These are phyloP conservation scores for Brachylomia viminalis DNA, from an alignment of 2,888 invertebrate species.

Conservation along the genomic window DNA sequence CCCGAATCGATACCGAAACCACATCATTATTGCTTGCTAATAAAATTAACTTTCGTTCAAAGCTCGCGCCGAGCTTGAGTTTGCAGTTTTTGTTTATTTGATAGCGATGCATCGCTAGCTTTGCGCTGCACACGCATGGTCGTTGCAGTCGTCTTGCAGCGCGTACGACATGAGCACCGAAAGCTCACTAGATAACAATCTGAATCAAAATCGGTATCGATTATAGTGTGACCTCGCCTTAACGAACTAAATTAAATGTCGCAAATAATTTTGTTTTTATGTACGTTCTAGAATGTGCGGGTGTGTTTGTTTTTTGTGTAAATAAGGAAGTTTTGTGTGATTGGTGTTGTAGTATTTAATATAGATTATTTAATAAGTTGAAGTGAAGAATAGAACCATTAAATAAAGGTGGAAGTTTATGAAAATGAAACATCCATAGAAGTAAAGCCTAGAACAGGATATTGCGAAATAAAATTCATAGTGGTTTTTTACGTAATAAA, in stretches of 20 bases:
- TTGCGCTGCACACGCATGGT: slow-evolving; percentile 82
- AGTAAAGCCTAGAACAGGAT: slow-evolving; percentile 52
- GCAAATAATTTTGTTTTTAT: slow-evolving; percentile 47
- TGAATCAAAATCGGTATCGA: slow-evolving; percentile 67
- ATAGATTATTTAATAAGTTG: neutral
- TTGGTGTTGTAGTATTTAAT: slow-evolving; percentile 1
- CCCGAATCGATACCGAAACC: slow-evolving; percentile 65
- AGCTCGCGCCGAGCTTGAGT: slow-evolving; percentile 79
- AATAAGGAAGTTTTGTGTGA: slow-evolving; percentile 6
- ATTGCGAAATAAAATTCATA: slow-evolving; percentile 39
- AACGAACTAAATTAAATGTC: slow-evolving; percentile 59
- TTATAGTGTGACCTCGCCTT: slow-evolving; percentile 72
- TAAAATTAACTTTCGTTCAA: slow-evolving; percentile 78
- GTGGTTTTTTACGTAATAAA: slow-evolving; percentile 65
- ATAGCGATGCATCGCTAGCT: slow-evolving; percentile 87
- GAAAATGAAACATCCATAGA: slow-evolving; percentile 9
- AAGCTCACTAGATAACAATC: slow-evolving; percentile 73
- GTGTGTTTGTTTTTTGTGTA: slow-evolving; percentile 23
- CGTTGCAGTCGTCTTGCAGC: slow-evolving; percentile 84
- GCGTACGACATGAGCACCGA: slow-evolving; percentile 85
- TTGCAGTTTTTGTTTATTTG: slow-evolving; percentile 89
- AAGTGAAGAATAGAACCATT: neutral
- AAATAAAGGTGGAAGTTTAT: neutral
- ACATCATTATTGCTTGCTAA: slow-evolving; percentile 75
- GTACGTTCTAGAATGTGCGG: slow-evolving; percentile 41